Percentiles rank a stretch among this genome's conserved stretches.
phyloP scores from a whole-genome alignment of 1,140 invertebrate species.

The Oncopodura yosiiana region DNA sequence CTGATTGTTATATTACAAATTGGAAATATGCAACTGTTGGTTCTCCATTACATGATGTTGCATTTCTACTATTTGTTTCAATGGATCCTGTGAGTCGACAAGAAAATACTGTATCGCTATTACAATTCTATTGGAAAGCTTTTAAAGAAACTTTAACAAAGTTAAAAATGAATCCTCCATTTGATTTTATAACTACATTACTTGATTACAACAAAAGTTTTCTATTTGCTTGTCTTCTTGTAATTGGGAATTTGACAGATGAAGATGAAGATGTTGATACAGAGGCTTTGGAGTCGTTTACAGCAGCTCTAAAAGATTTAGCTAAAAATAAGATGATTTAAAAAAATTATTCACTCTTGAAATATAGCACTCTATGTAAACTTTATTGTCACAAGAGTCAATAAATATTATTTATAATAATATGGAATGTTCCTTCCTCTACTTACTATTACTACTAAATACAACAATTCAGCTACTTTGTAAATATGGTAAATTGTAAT shows the following conservation, averaged over 20 bases:
- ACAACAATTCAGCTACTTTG: no score
- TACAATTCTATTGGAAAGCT: slow-evolving; percentile 3
- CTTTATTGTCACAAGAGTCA: no score
- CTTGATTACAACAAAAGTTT: no score
- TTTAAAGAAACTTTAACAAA: neutral
- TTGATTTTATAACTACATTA: no score
- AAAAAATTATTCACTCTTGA: no score
- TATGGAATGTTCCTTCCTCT: no score
- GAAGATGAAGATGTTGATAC: neutral
- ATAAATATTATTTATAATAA: no score
- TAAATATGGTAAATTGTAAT: no score
- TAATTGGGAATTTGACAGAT: neutral
- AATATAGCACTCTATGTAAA: no score
- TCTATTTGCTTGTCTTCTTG: neutral
- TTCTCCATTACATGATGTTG: slow-evolving; percentile 3
- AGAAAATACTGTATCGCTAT: neutral
- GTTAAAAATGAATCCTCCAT: no score
- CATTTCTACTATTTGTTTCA: slow-evolving; percentile 3
- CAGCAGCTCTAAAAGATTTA: neutral
- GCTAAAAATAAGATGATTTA: neutral
- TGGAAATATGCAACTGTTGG: slow-evolving; percentile 10
- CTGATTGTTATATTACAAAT: slow-evolving; percentile 5
- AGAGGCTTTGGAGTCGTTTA: neutral
- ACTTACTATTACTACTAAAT: no score
- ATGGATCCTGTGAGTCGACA: neutral